Percentiles rank a stretch among this genome's conserved stretches.
These are phyloP conservation scores for Fistularia tabacaria DNA, from an alignment of 2,797 vertebrate genomes.

Conservation along the genomic window DNA sequence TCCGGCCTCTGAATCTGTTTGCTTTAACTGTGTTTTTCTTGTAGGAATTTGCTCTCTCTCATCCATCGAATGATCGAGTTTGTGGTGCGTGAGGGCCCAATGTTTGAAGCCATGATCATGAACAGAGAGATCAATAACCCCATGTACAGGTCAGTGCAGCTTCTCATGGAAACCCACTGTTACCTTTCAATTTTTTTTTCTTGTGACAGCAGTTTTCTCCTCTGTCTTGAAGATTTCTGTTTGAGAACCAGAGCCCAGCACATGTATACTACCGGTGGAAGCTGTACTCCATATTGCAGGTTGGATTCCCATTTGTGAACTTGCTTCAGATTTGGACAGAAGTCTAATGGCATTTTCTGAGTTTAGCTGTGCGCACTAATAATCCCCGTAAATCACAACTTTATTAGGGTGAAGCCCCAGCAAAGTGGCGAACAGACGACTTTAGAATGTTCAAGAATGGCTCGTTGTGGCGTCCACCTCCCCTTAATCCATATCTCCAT, in stretches of 20 bases:
- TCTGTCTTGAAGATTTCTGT: constrained; percentile 85
- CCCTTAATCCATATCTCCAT: constrained; percentile 93
- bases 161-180: too few species aligned
- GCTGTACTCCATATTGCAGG: constrained; percentile 97
- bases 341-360: background rate
- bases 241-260: constrained; percentile 99
- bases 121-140: constrained; percentile 98
- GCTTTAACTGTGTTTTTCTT: constrained; percentile 99
- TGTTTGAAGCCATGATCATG: constrained; percentile 99
- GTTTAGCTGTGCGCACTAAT: background rate
- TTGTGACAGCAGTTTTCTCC: background rate
- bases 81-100: constrained; percentile 99
- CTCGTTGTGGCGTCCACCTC: constrained; percentile 94
- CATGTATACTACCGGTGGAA: constrained; percentile 99
- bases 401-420: constrained; percentile 90
- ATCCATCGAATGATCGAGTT: constrained; percentile 99
- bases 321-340: background rate
- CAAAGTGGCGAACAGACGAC: constrained; percentile 95
- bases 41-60: constrained; percentile 99
- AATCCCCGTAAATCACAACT: background rate
- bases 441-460: constrained; percentile 99
- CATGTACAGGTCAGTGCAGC: constrained; percentile 87
- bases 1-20: constrained; percentile 88
- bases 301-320: constrained; percentile 11
- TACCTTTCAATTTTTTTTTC: background rate